Evolutionary conservation across 2,113 vertebrate species (phyloP).

Genomic region (Dunckerocampus dactyliophorus): DNA sequence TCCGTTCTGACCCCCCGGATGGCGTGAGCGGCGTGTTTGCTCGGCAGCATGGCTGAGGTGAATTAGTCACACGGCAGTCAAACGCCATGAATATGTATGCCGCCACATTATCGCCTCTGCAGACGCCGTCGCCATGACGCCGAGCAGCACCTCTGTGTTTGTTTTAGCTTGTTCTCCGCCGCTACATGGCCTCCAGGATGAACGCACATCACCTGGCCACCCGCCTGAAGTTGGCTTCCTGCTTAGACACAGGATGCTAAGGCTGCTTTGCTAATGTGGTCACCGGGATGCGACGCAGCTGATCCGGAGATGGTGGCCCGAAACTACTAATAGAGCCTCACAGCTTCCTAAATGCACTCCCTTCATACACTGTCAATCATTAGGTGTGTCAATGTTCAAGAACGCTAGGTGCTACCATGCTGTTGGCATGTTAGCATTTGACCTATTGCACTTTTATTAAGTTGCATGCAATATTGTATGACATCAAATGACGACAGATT

Average conservation of each 20-base stretch:
- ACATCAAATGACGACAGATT: too few relatives aligned
- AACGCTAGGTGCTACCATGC: too few relatives aligned
- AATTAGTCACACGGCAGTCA: constrained; percentile 23
- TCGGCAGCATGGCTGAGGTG: constrained; percentile 33
- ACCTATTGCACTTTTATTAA: too few relatives aligned
- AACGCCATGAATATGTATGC: constrained; percentile 5
- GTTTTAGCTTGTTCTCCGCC: constrained; percentile 28
- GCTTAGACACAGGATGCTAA: constrained; percentile 38
- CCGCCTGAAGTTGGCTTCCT: constrained; percentile 38
- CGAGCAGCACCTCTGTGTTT: constrained; percentile 22
- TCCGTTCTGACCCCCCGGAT: constrained; percentile 26
- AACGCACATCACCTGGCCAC: constrained; percentile 31
- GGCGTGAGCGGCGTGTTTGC: constrained; percentile 9
- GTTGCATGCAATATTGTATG: too few relatives aligned
- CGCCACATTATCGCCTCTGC: constrained; percentile 43
- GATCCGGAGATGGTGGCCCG: neutral
- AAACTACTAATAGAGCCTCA: too few relatives aligned
- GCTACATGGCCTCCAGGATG: constrained; percentile 21
- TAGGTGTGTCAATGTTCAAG: too few relatives aligned
- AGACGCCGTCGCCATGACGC: constrained; percentile 11
- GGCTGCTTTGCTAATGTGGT: constrained; percentile 8
- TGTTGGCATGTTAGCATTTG: too few relatives aligned
- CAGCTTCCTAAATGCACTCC: too few relatives aligned
- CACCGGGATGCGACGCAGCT: neutral
- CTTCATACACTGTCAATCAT: too few relatives aligned